These are phyloP conservation scores for Todiramphus chloris DNA, from an alignment of 2,113 vertebrate genomes.

Conservation along the genomic window DNA sequence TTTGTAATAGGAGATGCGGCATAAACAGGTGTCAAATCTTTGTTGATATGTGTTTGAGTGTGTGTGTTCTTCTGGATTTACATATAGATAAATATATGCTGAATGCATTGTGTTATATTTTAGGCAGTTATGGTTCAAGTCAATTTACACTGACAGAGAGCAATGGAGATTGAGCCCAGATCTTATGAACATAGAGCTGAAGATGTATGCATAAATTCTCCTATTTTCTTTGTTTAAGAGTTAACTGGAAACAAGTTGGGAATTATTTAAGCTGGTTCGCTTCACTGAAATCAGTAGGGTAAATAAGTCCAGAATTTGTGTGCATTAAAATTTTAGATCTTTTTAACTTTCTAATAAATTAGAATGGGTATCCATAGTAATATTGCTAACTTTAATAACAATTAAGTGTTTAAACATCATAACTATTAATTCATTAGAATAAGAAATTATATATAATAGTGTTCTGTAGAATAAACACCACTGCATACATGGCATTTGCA, in stretches of 20 bases:
- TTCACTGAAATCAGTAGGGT: not conserved
- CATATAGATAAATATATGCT: not conserved
- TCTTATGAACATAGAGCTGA: not conserved
- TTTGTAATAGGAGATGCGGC: not conserved
- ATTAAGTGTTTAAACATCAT: not conserved
- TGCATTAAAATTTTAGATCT: not conserved
- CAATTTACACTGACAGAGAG: not conserved
- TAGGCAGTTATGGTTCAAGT: not conserved
- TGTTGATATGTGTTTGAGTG: not conserved
- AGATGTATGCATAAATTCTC: not conserved
- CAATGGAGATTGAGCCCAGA: not conserved
- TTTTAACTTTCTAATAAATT: not conserved
- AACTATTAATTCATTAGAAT: not conserved
- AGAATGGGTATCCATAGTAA: not conserved
- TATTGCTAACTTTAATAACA: not conserved
- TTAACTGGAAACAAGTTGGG: not conserved
- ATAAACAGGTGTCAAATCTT: not conserved
- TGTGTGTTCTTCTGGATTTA: not conserved
- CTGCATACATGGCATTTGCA: not conserved
- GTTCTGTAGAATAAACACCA: not conserved
- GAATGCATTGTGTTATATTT: not conserved
- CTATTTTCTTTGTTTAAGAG: not conserved
- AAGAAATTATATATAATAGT: not conserved
- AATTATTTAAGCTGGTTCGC: not conserved
- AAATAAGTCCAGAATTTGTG: not conserved